Evolutionary conservation across 2,797 vertebrate species (phyloP), one percentile per base, ranked within the genome.

Genomic region (Falco concolor): DNA sequence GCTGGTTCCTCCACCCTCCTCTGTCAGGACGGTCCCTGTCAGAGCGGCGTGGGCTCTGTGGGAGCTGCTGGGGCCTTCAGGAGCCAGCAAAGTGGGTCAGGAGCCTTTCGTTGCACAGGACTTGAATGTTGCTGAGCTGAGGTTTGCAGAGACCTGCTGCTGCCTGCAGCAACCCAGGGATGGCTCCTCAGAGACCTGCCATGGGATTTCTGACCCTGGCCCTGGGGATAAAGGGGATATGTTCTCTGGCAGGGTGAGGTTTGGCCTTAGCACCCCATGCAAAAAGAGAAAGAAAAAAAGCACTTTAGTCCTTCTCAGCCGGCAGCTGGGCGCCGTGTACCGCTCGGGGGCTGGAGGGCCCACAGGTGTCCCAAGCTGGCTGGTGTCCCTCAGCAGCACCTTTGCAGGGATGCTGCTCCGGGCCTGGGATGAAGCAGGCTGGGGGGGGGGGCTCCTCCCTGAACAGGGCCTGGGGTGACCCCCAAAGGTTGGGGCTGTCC

Each of bases 301-400:
- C 97, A 97, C 97, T 97, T 97, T 97, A 50, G 78, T 54, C 44
- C 42, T 61, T 34, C 57, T 68, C 54, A 47, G 28, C 52, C 8
- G 3, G 25, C 45, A 36, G 64, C 75, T 38, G 86, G 21, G 36
- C 14, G 61, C 54, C 3, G 1, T 40, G 27, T 24, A 16, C 49
- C 4, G 10, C 30, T 10, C 28, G 4, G 38, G 61, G 13, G 40
- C 5, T 38, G 52, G 25, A 59, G 50, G 24, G 45, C n/a, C 63
- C 74, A 8, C 9, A 10, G 77, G 5, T 0, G 0, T 74, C 38
- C 27, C 42, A 38, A 8, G 36, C 21, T 0, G 7, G 27, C 25
- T 8, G 19, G 8, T 1, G 1, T 56, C 42, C 16, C 0, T 36
- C 78, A 47, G 60, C 32, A 76, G 87, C 53, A 16, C n/a, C 52